Evolutionary conservation across 2,113 vertebrate species (phyloP), one percentile per base, ranked within the genome.

Genomic region (Vicugna pacos): DNA sequence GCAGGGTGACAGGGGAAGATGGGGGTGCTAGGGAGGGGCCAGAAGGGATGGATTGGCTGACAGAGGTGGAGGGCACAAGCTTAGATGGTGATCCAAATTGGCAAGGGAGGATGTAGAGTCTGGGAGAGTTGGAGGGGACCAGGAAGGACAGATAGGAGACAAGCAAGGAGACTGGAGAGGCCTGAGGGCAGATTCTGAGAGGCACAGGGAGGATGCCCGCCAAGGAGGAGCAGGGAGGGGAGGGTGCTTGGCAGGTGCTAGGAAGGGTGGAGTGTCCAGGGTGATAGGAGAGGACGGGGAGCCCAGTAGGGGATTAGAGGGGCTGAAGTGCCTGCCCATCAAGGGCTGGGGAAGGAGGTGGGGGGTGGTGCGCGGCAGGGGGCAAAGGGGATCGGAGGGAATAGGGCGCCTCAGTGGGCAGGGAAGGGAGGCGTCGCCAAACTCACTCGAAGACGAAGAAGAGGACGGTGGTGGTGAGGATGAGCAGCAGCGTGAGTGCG

Each of bases 371-470:
- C 10, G 28, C 46, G n/a, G 50, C 77, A 15, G 17, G 58, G 54
- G 6, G 1, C 30, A 20, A n/a, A 19, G 38, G 83, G 32, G 58
- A 16, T 42, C 30, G 16, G 35, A 52, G 15, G 35, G n/a, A 8
- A n/a, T 10, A 22, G 26, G 38, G 48, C 12, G 38, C 38, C 58
- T 22, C 30, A 42, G 50, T 60, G 91, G 50, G 19, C 28, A 50
- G 73, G 65, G 58, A 32, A 10, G 35, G 50, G 70, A 17, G 35
- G 9, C 24, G 48, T 38, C 14, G 64, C 24, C 14, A 14, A 28
- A 99, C 99, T 99, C 98, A 99, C 99, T 99, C 99, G 97, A 99
- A 99, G 97, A 99, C 99, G 98, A 99, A 99, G 98, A 99, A 99
- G 98, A 99, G 99, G 97, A 98, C 98, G 97, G 99, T 99, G 89